These are phyloP conservation scores for Axea sp. DNA, from an alignment of 2,888 invertebrate genomes.

Conservation along the genomic window DNA sequence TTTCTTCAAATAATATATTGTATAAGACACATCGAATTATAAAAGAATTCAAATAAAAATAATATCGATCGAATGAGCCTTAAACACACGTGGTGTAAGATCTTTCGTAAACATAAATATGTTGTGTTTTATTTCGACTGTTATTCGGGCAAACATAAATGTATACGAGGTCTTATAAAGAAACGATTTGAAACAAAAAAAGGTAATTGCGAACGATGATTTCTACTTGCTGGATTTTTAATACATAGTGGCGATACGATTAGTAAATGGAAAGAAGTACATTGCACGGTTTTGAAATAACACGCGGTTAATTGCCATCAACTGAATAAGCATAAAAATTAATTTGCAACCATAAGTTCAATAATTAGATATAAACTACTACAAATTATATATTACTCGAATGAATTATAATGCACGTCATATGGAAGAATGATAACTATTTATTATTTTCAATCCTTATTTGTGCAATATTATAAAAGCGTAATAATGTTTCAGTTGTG, in stretches of 20 bases:
- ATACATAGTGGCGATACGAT: conserved; percentile 7
- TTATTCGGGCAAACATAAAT: conserved; percentile 40
- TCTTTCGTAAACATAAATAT: conserved; percentile 28
- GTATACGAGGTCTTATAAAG: conserved; percentile 37
- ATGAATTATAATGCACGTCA: conserved; percentile 10
- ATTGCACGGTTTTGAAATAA: conserved; percentile 14
- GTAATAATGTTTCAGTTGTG: too few species aligned
- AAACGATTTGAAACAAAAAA: conserved; percentile 37
- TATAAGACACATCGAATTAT: background rate
- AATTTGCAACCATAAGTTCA: conserved; percentile 19
- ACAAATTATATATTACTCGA: conserved; percentile 15
- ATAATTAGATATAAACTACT: conserved; percentile 17
- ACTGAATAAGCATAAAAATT: conserved; percentile 19
- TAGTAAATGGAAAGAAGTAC: background rate
- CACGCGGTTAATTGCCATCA: conserved; percentile 16
- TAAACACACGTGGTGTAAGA: conserved; percentile 9
- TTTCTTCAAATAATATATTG: conserved; percentile 7
- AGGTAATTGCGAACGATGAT: conserved; percentile 33
- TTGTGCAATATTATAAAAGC: too few species aligned
- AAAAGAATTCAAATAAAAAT: conserved; percentile 14
- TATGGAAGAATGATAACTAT: conserved; percentile 7
- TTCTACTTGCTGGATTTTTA: conserved; percentile 14
- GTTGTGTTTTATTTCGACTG: conserved; percentile 31
- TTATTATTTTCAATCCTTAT: conserved; percentile 2
- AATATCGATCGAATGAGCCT: conserved; percentile 6